phyloP scores from a whole-genome alignment of 2,797 vertebrate species.

The Hybognathus amarus region DNA sequence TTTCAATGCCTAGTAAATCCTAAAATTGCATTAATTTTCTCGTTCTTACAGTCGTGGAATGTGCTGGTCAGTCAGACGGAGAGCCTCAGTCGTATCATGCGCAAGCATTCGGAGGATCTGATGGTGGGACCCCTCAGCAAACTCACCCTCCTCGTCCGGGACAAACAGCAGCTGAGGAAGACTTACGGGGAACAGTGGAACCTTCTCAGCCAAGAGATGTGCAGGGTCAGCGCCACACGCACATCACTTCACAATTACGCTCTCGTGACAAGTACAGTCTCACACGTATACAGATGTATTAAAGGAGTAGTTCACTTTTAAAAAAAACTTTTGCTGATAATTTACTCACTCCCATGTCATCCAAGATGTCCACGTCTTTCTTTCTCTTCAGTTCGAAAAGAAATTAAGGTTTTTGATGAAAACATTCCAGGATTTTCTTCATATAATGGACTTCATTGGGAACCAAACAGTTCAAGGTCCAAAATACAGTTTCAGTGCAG shows the following conservation, averaged over 20 bases:
- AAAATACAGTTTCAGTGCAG: too few species aligned
- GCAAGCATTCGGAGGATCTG: conserved; percentile 87
- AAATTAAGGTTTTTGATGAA: too few species aligned
- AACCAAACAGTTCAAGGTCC: too few species aligned
- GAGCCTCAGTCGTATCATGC: conserved; percentile 86
- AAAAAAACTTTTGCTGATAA: too few species aligned
- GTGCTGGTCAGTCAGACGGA: conserved; percentile 88
- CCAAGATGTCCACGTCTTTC: too few species aligned
- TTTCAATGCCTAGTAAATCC: background rate
- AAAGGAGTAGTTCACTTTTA: too few species aligned
- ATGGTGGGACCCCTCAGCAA: conserved; percentile 88
- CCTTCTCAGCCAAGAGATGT: conserved; percentile 87
- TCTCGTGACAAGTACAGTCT: background rate
- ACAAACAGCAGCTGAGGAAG: conserved; percentile 94
- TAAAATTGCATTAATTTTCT: background rate
- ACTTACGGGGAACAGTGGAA: conserved; percentile 89
- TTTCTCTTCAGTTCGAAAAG: too few species aligned
- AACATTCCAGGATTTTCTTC: too few species aligned
- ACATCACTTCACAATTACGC: conserved; percentile 13
- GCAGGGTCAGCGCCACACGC: conserved; percentile 77
- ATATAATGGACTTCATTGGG: too few species aligned
- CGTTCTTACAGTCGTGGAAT: conserved; percentile 83
- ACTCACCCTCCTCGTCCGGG: conserved; percentile 88
- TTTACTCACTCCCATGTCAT: too few species aligned
- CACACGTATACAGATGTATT: background rate